Evolutionary conservation across 1,140 invertebrate species (phyloP).

Genomic region (Uloborus diversus): DNA sequence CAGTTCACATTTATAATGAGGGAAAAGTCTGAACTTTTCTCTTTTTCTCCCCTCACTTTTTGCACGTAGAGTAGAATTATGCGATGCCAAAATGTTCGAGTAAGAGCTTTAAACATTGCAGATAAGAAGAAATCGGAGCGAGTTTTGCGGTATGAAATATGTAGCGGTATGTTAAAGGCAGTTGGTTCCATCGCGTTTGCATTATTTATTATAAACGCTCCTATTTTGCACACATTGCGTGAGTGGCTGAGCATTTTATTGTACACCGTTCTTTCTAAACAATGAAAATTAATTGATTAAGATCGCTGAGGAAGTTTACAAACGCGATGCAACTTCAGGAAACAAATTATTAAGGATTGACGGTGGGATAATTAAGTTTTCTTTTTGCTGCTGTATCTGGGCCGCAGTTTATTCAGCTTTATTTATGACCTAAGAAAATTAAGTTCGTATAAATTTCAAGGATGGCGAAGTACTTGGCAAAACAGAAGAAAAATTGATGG

Average conservation of each 20-base stretch:
- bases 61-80: not conserved
- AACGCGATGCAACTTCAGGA: not conserved
- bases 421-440: slow-evolving; percentile 21
- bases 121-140: not conserved
- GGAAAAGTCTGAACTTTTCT: too few relatives aligned
- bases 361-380: not conserved
- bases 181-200: not conserved
- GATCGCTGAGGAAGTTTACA: slow-evolving; percentile 3
- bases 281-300: slow-evolving; percentile 53
- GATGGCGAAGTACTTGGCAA: not conserved
- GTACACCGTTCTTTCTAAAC: not conserved
- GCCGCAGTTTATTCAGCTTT: slow-evolving; percentile 12
- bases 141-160: not conserved
- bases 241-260: not conserved
- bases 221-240: slow-evolving; percentile 2
- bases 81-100: not conserved
- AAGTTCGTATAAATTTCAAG: slow-evolving; percentile 19
- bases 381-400: not conserved
- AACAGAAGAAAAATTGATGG: slow-evolving; percentile 29
- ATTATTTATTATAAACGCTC: slow-evolving; percentile 30
- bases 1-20: too few relatives aligned
- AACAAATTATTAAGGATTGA: slow-evolving; percentile 40
- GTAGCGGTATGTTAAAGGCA: not conserved
- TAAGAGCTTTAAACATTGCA: not conserved
- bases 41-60: not conserved